Base-by-base conservation (phyloP, 1,140 invertebrate genomes). In the Hormaphis cornu region DNA sequence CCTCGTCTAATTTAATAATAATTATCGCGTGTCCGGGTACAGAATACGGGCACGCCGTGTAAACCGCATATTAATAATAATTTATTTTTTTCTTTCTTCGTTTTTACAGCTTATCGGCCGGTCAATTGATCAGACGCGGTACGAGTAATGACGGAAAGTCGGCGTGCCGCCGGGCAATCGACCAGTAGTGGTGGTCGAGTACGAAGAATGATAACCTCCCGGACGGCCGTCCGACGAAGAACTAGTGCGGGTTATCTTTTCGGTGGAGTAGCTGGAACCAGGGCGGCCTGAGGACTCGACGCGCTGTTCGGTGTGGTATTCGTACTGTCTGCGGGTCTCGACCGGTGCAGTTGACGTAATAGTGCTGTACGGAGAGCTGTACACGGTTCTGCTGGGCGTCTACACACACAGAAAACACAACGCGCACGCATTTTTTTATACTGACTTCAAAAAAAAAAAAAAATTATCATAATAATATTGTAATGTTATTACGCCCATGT, bases 261-360 rank as follows among this genome's bases (percentile, higher is more conserved):
- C 88, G 75, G 87, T 86, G 74, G 82, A 82, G 80, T 89, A 89
- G 73, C 83, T 86, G 79, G 87, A 86, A 70, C 73, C 85, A 83
- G 70, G 86, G 85, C 54, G 54, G 16, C 54, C 54, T 3, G 54
- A 58, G 75, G 84, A 82, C 72, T 82, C 83, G 78, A 80, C 86
- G 75, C 79, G 73, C 82, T 75, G 42, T 77, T 75, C 75, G 82
- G 82, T 78, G 77, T 63, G 53, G 35, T 63, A 61, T 59, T 37
- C 56, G 33, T 71, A 63, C 54, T 52, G 70, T 40, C 46, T 30
- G 35, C 52, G 69, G 20, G 71, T 80, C 48, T 69, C 82, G 90
- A 91, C 74, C 86, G 89, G 83, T 90, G 90, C 81, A 87, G 85
- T 79, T 88, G n/a, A n/a, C n/a, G n/a, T n/a, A n/a, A n/a, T n/a